Conservation (phyloP, 2,888 invertebrate genomes). For the Beris chalybata region DNA sequence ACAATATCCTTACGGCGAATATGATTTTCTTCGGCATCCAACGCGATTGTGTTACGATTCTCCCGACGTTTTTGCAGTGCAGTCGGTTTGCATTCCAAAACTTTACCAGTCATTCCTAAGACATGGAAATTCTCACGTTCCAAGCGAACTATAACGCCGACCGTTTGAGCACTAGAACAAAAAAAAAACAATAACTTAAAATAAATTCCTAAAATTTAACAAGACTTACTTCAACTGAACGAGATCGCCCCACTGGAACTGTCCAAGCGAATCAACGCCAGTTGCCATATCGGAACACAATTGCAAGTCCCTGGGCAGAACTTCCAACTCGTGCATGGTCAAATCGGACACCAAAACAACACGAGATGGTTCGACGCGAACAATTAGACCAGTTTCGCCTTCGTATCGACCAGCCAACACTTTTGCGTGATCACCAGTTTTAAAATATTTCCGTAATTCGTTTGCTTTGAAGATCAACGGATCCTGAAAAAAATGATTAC, state of each 20-base stretch:
- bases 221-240: constrained; percentile 82
- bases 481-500: constrained; percentile 58
- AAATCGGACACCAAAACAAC: constrained; percentile 95
- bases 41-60: constrained; percentile 84
- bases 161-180: constrained; percentile 77
- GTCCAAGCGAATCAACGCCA: constrained; percentile 96
- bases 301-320: constrained; percentile 90
- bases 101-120: constrained; percentile 95
- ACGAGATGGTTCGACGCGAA: constrained; percentile 89
- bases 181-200: background rate
- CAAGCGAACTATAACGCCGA: constrained; percentile 95
- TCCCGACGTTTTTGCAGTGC: constrained; percentile 90
- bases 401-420: constrained; percentile 87
- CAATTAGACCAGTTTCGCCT: constrained; percentile 95
- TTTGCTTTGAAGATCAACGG: constrained; percentile 91
- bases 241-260: constrained; percentile 98
- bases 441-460: constrained; percentile 93
- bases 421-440: constrained; percentile 97
- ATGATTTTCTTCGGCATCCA: constrained; percentile 90
- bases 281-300: constrained; percentile 98
- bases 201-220: background rate
- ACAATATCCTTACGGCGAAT: constrained; percentile 95
- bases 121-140: constrained; percentile 98
- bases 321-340: constrained; percentile 96
- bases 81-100: constrained; percentile 90